Evolutionary conservation across 2,113 vertebrate genomes (phyloP).

Genomic region (Neotoma lepida): DNA sequence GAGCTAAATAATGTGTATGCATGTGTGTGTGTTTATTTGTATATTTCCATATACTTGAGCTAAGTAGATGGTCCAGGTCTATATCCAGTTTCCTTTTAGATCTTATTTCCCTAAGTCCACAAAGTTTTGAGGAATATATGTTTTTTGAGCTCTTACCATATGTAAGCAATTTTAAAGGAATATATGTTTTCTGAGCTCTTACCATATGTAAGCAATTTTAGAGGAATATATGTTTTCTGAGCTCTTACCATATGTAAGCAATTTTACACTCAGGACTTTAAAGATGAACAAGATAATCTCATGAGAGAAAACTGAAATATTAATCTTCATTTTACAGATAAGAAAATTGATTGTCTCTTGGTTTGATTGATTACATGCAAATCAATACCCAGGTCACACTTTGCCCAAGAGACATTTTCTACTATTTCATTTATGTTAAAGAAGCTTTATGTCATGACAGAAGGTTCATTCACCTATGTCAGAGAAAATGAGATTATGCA

Average conservation of each 20-base stretch:
- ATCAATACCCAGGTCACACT: constrained; percentile 50
- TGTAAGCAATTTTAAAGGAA: no score
- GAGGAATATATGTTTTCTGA: not conserved
- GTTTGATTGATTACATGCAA: constrained; percentile 66
- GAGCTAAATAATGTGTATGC: accelerated
- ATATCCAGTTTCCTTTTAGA: not conserved
- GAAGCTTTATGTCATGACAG: not conserved
- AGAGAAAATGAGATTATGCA: not conserved
- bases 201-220: no score
- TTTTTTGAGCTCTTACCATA: no score
- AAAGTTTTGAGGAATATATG: no score
- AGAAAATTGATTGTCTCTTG: constrained; percentile 52
- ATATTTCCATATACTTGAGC: not conserved
- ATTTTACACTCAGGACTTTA: constrained; percentile 15
- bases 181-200: no score
- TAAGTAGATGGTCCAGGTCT: not conserved
- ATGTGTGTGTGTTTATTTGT: no score
- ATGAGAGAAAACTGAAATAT: not conserved
- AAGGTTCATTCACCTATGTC: not conserved
- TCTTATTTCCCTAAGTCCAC: not conserved
- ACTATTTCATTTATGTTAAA: constrained; percentile 39
- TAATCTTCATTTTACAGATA: constrained; percentile 58
- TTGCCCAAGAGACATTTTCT: not conserved
- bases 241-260: not conserved
- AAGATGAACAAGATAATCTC: constrained; percentile 1